Percentiles rank a stretch among this genome's conserved stretches.
Conservation (phyloP, 1,140 invertebrate genomes). For the Pogonus chalceus region DNA sequence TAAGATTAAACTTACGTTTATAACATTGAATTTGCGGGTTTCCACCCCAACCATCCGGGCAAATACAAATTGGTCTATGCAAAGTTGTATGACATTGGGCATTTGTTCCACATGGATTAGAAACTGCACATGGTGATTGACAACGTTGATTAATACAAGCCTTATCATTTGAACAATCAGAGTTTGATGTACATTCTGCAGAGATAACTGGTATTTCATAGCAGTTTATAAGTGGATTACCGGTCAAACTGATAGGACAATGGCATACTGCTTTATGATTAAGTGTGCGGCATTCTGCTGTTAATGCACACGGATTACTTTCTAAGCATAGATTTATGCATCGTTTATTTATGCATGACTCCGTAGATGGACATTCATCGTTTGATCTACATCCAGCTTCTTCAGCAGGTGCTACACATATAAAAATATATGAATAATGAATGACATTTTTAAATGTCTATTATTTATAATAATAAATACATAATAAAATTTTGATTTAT, state of each 20-base stretch:
- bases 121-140: constrained; percentile 64
- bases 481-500: not conserved
- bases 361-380: constrained; percentile 58
- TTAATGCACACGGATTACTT: constrained; percentile 63
- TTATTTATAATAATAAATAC: not conserved
- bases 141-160: constrained; percentile 71
- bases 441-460: not conserved
- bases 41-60: constrained; percentile 73
- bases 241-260: constrained; percentile 63
- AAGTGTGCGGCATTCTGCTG: constrained; percentile 64
- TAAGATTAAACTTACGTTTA: constrained; percentile 57
- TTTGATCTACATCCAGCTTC: constrained; percentile 57
- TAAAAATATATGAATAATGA: too few relatives aligned
- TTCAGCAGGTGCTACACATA: constrained; percentile 23
- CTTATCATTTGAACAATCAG: constrained; percentile 61
- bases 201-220: constrained; percentile 41
- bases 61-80: constrained; percentile 69
- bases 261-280: constrained; percentile 67
- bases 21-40: constrained; percentile 78
- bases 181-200: constrained; percentile 57
- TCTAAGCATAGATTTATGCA: constrained; percentile 70
- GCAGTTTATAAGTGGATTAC: constrained; percentile 74
- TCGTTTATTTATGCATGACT: constrained; percentile 59
- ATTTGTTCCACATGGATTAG: constrained; percentile 66
- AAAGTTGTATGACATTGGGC: constrained; percentile 63